Percentiles rank a stretch among this genome's conserved stretches.
Conservation (phyloP, 2,113 vertebrate species). For the Anolis sagrei region DNA sequence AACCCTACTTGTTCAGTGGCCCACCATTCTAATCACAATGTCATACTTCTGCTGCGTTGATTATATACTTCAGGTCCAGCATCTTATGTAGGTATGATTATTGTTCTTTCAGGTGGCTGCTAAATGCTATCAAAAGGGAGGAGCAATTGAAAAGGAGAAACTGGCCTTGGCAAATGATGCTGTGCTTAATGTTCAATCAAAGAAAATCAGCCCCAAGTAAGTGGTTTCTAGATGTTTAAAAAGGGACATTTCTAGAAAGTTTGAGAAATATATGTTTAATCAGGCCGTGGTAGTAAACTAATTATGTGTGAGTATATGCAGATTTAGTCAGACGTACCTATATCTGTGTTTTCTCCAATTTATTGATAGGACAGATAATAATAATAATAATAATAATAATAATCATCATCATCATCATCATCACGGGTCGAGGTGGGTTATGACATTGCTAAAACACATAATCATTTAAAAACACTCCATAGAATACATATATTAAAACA, state of each 20-base stretch:
- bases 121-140: conserved; percentile 86
- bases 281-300: neutral
- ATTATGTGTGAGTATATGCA: neutral
- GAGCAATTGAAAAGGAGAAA: conserved; percentile 80
- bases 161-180: conserved; percentile 79
- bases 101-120: conserved; percentile 80
- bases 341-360: no score
- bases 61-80: no score
- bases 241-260: fast-evolving
- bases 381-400: no score
- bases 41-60: neutral
- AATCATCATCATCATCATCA: no score
- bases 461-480: no score
- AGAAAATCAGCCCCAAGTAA: conserved; percentile 79
- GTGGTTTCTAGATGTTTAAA: neutral
- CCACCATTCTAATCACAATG: neutral
- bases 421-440: no score
- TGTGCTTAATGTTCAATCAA: conserved; percentile 78
- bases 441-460: no score
- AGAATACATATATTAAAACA: no score
- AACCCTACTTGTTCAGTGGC: neutral
- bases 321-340: fast-evolving
- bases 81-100: neutral
- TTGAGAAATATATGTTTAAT: neutral
- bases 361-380: no score